phyloP scores from a whole-genome alignment of 2,888 invertebrate genomes.

The Tenthredo notha region DNA sequence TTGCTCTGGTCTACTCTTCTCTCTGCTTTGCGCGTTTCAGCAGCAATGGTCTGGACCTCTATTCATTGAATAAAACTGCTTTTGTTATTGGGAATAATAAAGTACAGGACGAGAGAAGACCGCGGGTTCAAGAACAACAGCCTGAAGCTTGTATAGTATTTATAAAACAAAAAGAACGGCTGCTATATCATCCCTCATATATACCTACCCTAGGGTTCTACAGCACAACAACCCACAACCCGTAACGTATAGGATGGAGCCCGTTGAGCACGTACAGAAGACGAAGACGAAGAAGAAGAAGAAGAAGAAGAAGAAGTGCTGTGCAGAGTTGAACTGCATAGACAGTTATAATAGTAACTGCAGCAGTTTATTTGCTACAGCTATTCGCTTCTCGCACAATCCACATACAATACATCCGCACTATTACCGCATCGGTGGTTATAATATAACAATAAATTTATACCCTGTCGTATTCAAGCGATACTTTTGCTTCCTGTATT shows the following conservation, averaged over 20 bases:
- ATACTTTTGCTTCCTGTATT: no score
- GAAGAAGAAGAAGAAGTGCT: conserved; percentile 3
- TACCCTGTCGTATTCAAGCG: background rate
- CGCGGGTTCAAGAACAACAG: conserved; percentile 9
- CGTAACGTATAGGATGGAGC: background rate
- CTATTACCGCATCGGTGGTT: background rate
- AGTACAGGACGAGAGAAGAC: conserved; percentile 54
- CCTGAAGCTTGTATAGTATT: conserved; percentile 10
- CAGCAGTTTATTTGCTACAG: background rate
- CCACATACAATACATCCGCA: background rate
- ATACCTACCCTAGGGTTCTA: background rate
- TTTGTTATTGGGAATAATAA: conserved; percentile 68
- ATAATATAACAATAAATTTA: background rate
- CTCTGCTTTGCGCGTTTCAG: background rate
- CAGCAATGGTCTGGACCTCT: background rate
- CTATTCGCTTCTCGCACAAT: background rate
- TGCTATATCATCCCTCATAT: background rate
- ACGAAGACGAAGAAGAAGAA: background rate
- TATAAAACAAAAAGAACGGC: conserved; percentile 29
- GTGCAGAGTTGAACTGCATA: background rate
- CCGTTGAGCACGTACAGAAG: conserved; percentile 2
- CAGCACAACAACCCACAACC: background rate
- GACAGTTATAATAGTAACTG: conserved; percentile 3
- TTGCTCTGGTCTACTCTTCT: background rate
- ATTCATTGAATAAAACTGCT: conserved; percentile 69